Conservation (phyloP, 2,113 vertebrate genomes). For the Sinocyclocheilus maitianheensis region DNA sequence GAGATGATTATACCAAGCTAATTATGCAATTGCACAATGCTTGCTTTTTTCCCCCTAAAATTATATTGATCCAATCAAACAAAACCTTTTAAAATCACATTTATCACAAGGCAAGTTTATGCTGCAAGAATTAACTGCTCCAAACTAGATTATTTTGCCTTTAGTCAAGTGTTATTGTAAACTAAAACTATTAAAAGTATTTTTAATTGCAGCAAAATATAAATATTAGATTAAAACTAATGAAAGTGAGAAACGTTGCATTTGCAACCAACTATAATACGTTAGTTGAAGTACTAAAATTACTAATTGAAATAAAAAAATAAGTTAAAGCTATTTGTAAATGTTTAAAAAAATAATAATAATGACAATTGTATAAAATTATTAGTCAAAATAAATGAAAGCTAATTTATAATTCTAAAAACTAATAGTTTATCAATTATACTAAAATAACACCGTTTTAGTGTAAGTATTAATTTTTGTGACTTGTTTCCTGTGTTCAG, state of each 20-base stretch:
- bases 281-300: not conserved
- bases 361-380: not conserved
- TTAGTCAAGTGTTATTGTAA: not conserved
- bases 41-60: not conserved
- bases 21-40: not conserved
- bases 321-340: no score
- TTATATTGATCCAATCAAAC: not conserved
- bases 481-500: slow-evolving; percentile 63
- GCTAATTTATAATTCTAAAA: not conserved
- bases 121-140: not conserved
- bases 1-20: not conserved
- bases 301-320: not conserved
- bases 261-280: not conserved
- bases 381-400: not conserved
- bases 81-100: not conserved
- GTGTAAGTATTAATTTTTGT: not conserved
- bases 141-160: not conserved
- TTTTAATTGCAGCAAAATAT: not conserved
- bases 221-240: not conserved
- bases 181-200: not conserved
- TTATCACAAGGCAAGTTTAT: not conserved
- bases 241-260: not conserved
- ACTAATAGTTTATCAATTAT: not conserved
- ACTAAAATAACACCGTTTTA: not conserved
- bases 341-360: not conserved